Evolutionary conservation across 2,888 invertebrate genomes (phyloP), one percentile per base, ranked within the genome.

Genomic region (Lordiphosa fenestrarum): DNA sequence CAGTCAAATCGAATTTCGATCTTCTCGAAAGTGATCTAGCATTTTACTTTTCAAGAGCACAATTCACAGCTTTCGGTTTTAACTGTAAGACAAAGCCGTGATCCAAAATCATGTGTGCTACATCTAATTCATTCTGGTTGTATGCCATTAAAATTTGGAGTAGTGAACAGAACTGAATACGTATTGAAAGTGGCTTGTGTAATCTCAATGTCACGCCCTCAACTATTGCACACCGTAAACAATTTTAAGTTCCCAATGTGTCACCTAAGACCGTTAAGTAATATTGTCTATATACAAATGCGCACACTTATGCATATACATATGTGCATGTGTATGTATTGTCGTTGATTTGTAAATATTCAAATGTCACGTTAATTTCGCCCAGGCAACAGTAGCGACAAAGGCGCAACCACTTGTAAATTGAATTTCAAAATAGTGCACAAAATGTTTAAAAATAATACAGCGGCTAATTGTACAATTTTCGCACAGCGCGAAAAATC

Each of bases 341-440:
- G 19, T 44, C 39, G 44, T 69, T 49, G 39, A 36, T 35, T 64
- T 37, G 37, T 50, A 53, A 54, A 53, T 72, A 67, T 56, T 56
- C 67, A 56, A 62, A 65, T 68, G 72, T 80, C 80, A 83, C 76
- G 76, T 69, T 65, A 60, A 75, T 66, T 68, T 62, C 67, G 78
- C 53, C 69, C 65, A 63, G 49, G 23, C 23, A 12, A 37, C 48
- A 37, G 19, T 19, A 10, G 19, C 19, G 21, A 39, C 37, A 15
- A 40, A 44, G 23, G 30, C 30, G 30, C 54, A 40, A 49, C 53
- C 42, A 65, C 54, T 60, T 78, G 83, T 58, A 65, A 78, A 78
- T 83, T 80, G 55, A 50, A 72, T 75, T 66, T 35, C 40, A 66
- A 83, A 80, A 78, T 71, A 78, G 73, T 67, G 64, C 71, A 72